Percentiles rank a stretch among this genome's conserved stretches.
Evolutionary conservation across 2,113 vertebrate species (phyloP).

Genomic region (Rhinolophus sinicus): DNA sequence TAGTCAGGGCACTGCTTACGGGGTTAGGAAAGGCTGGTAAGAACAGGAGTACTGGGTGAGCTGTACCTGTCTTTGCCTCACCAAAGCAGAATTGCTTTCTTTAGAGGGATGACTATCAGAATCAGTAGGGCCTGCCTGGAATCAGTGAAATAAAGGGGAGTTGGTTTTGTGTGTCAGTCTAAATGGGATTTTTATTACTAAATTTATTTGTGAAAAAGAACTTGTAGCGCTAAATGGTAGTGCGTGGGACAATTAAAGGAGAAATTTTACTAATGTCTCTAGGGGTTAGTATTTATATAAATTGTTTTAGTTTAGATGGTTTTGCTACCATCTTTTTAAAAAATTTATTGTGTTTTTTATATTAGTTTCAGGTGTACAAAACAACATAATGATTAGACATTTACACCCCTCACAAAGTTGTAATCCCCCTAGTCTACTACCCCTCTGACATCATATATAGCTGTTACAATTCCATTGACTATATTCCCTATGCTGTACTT

Average conservation of each 20-base stretch:
- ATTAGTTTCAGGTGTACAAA: no score
- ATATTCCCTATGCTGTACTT: no score
- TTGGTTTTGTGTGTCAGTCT: conserved; percentile 10
- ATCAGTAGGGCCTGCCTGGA: conserved; percentile 38
- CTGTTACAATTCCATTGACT: no score
- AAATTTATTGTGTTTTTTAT: no score
- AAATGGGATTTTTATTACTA: conserved; percentile 42
- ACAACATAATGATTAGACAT: no score
- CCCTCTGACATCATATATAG: no score
- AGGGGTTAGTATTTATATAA: neutral
- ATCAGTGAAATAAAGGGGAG: conserved; percentile 3
- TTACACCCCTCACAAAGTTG: no score
- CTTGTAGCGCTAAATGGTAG: conserved; percentile 25
- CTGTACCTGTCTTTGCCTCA: conserved; percentile 12
- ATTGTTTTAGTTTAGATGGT: conserved; percentile 29
- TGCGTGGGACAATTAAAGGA: neutral
- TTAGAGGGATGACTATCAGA: neutral
- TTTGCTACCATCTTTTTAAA: neutral
- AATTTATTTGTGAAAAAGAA: conserved; percentile 43
- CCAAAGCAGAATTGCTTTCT: conserved; percentile 6
- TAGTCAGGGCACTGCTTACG: neutral
- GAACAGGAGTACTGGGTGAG: neutral
- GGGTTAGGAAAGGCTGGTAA: neutral
- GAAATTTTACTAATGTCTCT: conserved; percentile 41
- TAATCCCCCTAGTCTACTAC: no score